Conservation (phyloP, 2,113 vertebrate species). For the Cinclus mexicanus region DNA sequence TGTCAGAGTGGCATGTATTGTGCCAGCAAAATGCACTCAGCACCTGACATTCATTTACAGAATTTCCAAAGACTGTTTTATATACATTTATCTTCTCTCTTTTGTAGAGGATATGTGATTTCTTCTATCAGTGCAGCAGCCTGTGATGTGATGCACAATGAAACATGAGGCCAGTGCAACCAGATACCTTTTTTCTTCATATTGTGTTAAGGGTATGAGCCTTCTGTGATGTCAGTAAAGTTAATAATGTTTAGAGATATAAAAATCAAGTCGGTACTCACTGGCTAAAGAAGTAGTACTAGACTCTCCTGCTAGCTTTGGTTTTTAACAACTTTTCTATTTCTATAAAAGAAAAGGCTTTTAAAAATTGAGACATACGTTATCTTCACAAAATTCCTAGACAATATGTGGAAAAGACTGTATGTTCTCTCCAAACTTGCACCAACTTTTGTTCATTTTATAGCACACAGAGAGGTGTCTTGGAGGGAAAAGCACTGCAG, state of each 20-base stretch:
- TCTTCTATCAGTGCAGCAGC: slow-evolving; percentile 12
- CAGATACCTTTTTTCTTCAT: not conserved
- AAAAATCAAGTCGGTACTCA: slow-evolving; percentile 33
- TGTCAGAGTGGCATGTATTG: not conserved
- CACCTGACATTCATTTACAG: not conserved
- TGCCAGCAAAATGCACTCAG: not conserved
- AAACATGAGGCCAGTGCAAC: slow-evolving; percentile 30
- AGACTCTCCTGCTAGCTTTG: not conserved
- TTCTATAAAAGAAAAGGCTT: not conserved
- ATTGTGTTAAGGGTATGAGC: slow-evolving; percentile 4
- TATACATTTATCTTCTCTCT: not conserved
- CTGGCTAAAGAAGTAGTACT: not conserved
- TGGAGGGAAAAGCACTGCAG: not conserved
- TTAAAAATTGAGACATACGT: not conserved
- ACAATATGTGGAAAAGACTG: not conserved
- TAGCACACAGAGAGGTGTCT: not conserved
- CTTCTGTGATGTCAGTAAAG: slow-evolving; percentile 10
- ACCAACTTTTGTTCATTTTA: slow-evolving; percentile 16
- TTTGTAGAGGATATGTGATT: not conserved
- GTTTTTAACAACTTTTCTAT: not conserved
- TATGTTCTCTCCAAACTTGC: not conserved
- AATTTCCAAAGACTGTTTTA: slow-evolving; percentile 8
- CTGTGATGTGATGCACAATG: slow-evolving; percentile 50
- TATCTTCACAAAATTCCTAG: not conserved
- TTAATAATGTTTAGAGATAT: slow-evolving; percentile 16